Conservation (phyloP, 2,888 invertebrate genomes). For the Clitarchus hookeri region DNA sequence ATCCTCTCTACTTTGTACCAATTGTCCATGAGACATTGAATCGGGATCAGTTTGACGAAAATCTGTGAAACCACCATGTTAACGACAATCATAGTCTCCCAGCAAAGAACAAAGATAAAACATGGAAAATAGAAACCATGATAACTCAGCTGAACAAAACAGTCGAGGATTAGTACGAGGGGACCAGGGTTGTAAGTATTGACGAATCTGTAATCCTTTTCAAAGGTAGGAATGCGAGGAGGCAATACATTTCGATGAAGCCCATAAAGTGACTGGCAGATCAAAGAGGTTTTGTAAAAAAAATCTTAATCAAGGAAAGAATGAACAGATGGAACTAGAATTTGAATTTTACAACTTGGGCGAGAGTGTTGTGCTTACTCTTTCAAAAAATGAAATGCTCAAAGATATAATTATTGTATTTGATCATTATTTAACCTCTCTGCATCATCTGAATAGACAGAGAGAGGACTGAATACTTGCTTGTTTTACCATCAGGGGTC, state of each 20-base stretch:
- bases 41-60: conserved; percentile 31
- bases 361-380: conserved; percentile 21
- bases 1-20: conserved; percentile 19
- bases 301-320: background rate
- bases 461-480: background rate
- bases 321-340: conserved; percentile 41
- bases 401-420: conserved; percentile 38
- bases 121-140: conserved; percentile 34
- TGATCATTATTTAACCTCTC: conserved; percentile 40
- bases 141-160: conserved; percentile 29
- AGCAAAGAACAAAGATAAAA: background rate
- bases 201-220: conserved; percentile 35
- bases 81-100: conserved; percentile 33
- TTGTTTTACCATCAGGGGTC: background rate
- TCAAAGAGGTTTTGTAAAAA: background rate
- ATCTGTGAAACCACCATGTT: conserved; percentile 33
- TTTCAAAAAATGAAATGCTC: conserved; percentile 40
- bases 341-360: conserved; percentile 43
- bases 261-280: background rate
- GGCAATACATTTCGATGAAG: conserved; percentile 32
- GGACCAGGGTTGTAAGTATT: conserved; percentile 26
- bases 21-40: conserved; percentile 31
- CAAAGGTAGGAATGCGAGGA: conserved; percentile 33
- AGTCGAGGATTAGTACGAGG: conserved; percentile 34
- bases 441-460: conserved; percentile 10